Conservation (phyloP, 1,140 invertebrate genomes). For the Ostrea edulis region DNA sequence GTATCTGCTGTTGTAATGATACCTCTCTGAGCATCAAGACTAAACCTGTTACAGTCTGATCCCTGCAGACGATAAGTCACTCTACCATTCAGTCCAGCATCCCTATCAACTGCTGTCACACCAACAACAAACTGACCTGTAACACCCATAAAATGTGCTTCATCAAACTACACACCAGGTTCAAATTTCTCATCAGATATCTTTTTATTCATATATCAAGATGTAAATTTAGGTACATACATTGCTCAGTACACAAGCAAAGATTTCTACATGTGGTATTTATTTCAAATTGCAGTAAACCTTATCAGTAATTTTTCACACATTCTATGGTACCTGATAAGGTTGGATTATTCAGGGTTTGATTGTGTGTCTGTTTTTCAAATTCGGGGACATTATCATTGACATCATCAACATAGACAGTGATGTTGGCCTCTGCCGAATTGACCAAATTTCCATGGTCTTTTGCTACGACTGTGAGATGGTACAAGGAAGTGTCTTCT, state of each 20-base stretch:
- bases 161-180: neutral
- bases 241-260: no score
- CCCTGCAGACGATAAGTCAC: conserved; percentile 89
- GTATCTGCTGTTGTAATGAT: conserved; percentile 76
- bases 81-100: conserved; percentile 72
- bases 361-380: conserved; percentile 66
- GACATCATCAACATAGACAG: conserved; percentile 84
- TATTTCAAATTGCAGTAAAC: no score
- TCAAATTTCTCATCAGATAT: no score
- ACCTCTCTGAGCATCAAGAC: conserved; percentile 77
- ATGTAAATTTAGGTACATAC: no score
- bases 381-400: conserved; percentile 97
- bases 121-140: conserved; percentile 84
- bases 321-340: conserved; percentile 56
- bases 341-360: conserved; percentile 67
- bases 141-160: conserved; percentile 20
- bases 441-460: conserved; percentile 72
- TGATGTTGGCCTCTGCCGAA: conserved; percentile 64
- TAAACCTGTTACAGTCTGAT: conserved; percentile 81
- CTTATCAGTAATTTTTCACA: neutral
- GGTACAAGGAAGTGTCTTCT: conserved; percentile 85
- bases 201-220: no score
- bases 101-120: conserved; percentile 83
- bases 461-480: conserved; percentile 87
- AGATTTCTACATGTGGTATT: no score